Evolutionary conservation across 2,888 invertebrate genomes (phyloP).

Genomic region (Apodemia hepburni): DNA sequence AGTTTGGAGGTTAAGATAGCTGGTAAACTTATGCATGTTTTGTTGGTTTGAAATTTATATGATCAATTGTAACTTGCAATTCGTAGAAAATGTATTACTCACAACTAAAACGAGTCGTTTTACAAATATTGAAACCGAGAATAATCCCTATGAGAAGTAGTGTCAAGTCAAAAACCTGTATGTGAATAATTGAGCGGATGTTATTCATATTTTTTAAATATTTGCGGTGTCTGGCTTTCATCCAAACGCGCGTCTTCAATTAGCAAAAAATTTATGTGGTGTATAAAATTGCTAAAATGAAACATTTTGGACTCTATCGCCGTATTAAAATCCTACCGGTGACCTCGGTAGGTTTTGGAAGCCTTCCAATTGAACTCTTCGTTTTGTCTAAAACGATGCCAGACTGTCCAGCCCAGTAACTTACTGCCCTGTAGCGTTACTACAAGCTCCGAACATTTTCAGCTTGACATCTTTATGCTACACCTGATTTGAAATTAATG

Average conservation of each 20-base stretch:
- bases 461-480: not conserved
- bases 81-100: too few species aligned
- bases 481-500: not conserved
- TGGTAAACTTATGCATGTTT: too few species aligned
- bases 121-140: too few species aligned
- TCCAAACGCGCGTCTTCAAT: not conserved
- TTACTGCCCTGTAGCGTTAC: constrained; percentile 26
- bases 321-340: constrained; percentile 6
- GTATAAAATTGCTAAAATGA: not conserved
- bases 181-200: too few species aligned
- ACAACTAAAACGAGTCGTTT: too few species aligned
- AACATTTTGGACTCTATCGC: not conserved
- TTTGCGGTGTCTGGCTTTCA: not conserved
- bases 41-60: too few species aligned
- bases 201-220: not conserved
- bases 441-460: constrained; percentile 22
- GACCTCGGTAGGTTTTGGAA: constrained; percentile 23
- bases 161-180: too few species aligned
- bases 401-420: constrained; percentile 15
- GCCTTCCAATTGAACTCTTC: constrained; percentile 25
- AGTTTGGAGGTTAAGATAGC: too few species aligned
- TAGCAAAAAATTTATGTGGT: not conserved
- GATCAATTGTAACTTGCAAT: too few species aligned
- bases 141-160: too few species aligned
- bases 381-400: constrained; percentile 29